A percentile compares a stretch with the other conserved stretches of the same genome.
phyloP scores from a whole-genome alignment of 2,888 invertebrate genomes.

The Cosmia trapezina region DNA sequence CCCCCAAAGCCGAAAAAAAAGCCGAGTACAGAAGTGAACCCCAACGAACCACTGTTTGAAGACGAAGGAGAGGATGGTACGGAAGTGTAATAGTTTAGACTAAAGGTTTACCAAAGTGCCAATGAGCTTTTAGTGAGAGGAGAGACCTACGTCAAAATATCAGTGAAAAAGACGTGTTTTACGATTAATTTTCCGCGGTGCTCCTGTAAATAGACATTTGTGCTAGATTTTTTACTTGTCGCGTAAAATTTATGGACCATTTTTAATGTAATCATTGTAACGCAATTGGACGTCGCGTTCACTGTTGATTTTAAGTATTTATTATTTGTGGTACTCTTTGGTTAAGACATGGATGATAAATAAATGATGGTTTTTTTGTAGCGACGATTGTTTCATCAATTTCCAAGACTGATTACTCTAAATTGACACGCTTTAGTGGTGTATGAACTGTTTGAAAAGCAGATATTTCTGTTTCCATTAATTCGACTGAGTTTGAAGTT shows the following conservation, averaged over 20 bases:
- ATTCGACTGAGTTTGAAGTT: constrained; percentile 31
- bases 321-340: constrained; percentile 79
- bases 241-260: constrained; percentile 88
- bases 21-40: constrained; percentile 89
- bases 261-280: constrained; percentile 71
- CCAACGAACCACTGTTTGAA: constrained; percentile 94
- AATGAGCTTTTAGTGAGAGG: constrained; percentile 86
- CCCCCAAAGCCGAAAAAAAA: constrained; percentile 96
- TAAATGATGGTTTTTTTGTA: constrained; percentile 65
- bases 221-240: constrained; percentile 90
- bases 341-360: constrained; percentile 67
- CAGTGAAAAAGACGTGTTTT: constrained; percentile 67
- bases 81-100: constrained; percentile 92
- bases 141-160: constrained; percentile 67
- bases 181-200: constrained; percentile 85
- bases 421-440: constrained; percentile 77
- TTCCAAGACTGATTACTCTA: constrained; percentile 89
- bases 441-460: constrained; percentile 55
- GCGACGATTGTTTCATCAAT: constrained; percentile 80
- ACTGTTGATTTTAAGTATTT: constrained; percentile 85
- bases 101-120: constrained; percentile 84
- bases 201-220: constrained; percentile 88
- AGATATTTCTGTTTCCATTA: constrained; percentile 16
- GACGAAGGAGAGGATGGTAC: constrained; percentile 97
- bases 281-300: constrained; percentile 61